A percentile compares a stretch with the other conserved stretches of the same genome.
phyloP scores from a whole-genome alignment of 2,888 invertebrate genomes.

The Malthinus flaveolus region DNA sequence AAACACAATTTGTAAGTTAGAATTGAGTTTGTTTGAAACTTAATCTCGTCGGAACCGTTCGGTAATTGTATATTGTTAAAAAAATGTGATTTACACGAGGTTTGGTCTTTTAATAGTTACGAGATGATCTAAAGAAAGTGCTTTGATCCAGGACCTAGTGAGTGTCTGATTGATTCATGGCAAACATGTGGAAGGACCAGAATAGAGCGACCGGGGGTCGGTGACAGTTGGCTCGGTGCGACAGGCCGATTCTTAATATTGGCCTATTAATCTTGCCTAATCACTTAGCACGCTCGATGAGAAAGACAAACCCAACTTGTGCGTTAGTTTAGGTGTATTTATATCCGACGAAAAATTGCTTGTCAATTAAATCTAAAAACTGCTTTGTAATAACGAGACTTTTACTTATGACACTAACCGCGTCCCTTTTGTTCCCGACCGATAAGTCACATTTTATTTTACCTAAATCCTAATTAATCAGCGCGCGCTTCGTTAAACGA shows the following conservation, averaged over 20 bases:
- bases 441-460: too few relatives aligned
- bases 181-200: conserved; percentile 49
- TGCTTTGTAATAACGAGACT: not conserved
- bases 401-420: not conserved
- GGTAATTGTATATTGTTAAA: conserved; percentile 4
- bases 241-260: conserved; percentile 39
- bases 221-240: conserved; percentile 37
- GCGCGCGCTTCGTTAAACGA: not conserved
- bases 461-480: too few relatives aligned
- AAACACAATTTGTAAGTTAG: not conserved
- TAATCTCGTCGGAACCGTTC: conserved; percentile 1
- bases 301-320: conserved; percentile 31
- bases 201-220: conserved; percentile 35
- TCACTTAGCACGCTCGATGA: conserved; percentile 33
- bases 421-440: too few relatives aligned
- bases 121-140: conserved; percentile 47
- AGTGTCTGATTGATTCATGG: conserved; percentile 52
- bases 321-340: conserved; percentile 26
- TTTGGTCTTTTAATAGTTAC: conserved; percentile 7
- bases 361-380: conserved; percentile 33
- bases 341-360: conserved; percentile 34
- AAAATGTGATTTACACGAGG: conserved; percentile 4
- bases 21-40: conserved; percentile 3
- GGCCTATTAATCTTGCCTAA: conserved; percentile 41
- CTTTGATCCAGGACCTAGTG: conserved; percentile 48